Conservation (phyloP, 2,888 invertebrate genomes). For the Dione vanillae region DNA sequence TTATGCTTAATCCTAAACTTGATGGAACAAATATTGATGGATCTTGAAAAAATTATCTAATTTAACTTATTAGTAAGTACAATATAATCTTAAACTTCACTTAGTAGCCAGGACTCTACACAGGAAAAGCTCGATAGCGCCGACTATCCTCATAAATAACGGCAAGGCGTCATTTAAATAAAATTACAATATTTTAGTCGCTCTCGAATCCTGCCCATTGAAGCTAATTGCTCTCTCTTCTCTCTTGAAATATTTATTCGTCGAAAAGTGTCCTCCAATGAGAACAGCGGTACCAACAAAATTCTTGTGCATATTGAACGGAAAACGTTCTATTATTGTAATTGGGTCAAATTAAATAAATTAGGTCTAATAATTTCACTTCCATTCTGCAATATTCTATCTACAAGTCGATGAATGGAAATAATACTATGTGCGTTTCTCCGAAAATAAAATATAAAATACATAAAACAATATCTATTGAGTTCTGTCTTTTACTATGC, state of each 20-base stretch:
- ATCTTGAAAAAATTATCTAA: too few species aligned
- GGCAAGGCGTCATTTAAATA: constrained; percentile 13
- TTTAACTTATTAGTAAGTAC: too few species aligned
- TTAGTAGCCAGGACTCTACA: neutral
- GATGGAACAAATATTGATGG: too few species aligned
- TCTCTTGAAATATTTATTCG: constrained; percentile 25
- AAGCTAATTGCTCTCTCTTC: constrained; percentile 22
- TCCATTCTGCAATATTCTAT: too few species aligned
- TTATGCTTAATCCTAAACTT: too few species aligned
- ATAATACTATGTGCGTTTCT: too few species aligned
- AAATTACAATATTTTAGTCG: constrained; percentile 26
- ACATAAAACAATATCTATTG: too few species aligned
- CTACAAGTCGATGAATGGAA: too few species aligned
- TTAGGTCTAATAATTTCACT: neutral
- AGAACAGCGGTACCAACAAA: neutral
- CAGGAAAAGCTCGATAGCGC: neutral
- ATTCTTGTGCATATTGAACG: neutral
- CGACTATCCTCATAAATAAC: constrained; percentile 19
- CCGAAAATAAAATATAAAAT: too few species aligned
- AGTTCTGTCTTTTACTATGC: too few species aligned
- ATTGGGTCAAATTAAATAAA: too few species aligned
- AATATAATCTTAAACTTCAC: neutral
- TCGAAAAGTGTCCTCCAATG: neutral
- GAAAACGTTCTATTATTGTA: neutral
- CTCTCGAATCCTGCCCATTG: constrained; percentile 15